Base-by-base conservation (phyloP, 2,113 vertebrate genomes). In the Laticauda colubrina region DNA sequence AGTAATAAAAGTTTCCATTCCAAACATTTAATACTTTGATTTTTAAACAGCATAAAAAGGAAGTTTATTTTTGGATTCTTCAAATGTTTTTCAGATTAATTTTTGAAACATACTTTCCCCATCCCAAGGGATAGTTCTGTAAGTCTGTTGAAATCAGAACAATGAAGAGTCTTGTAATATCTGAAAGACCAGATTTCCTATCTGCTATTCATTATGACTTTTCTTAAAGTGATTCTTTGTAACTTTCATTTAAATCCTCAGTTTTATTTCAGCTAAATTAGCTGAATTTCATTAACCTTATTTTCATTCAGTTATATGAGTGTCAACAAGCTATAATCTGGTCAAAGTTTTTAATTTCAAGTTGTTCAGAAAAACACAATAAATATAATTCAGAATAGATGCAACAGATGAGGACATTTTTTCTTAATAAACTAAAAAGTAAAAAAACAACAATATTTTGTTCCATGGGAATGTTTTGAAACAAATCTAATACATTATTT, bases 71-170 rank as follows among this genome's bases (percentile, higher is more conserved):
- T 88, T 64, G 51, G 34, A 87, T 45, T 95, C 90, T 54, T 93
- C 89, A 89, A 56, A 39, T 64, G 92, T 88, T 94, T 92, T 92
- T 69, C 34, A 95, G 92, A n/a, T 43, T 92, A 81, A 21, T 43
- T 5, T 11, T 88, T 95, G 89, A 29, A 69, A 34, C 29, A 34
- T 69, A 4, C 12, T 69, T 34, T 2, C 14, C 0, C 3, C 24
- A 29, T 1, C 8, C 64, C 15, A n/a, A 69, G 64, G 12, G 64
- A 69, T 75, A 12, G n/a, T 75, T 75, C n/a, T 75, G 64, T 69
- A 29, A 69, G 64, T n/a, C 64, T 15, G 64, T 34, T n/a, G 64
- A 75, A 75, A 34, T 34, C 64, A 75, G 64, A 75, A 75, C 64
- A 75, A 75, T 75, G 64, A 75, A 75, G 14, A 34, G 29, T 75